phyloP scores from a whole-genome alignment of 2,888 invertebrate species.

The Morpho achilles region DNA sequence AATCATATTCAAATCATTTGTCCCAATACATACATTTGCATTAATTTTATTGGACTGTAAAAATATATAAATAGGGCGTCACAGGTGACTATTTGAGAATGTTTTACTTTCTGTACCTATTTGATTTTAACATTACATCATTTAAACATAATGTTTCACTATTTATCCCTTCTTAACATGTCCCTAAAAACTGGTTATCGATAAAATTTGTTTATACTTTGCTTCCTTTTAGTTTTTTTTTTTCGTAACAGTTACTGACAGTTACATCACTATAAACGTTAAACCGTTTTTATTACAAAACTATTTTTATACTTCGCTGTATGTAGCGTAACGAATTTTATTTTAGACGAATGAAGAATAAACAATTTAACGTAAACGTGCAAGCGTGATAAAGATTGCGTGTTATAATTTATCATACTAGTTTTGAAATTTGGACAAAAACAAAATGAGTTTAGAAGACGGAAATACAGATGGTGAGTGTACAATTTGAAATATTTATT shows the following conservation, averaged over 20 bases:
- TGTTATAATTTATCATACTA: slow-evolving; percentile 10
- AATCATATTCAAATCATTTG: too few relatives aligned
- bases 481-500: slow-evolving; percentile 37
- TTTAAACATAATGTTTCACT: too few relatives aligned
- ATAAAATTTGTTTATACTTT: too few relatives aligned
- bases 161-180: too few relatives aligned
- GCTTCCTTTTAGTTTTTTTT: too few relatives aligned
- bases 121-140: too few relatives aligned
- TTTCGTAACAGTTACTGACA: slow-evolving; percentile 1
- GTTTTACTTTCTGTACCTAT: too few relatives aligned
- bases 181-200: too few relatives aligned
- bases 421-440: slow-evolving; percentile 25
- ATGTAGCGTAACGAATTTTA: slow-evolving; percentile 53
- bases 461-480: slow-evolving; percentile 56
- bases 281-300: slow-evolving; percentile 47
- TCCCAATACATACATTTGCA: too few relatives aligned
- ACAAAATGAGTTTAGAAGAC: slow-evolving; percentile 55
- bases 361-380: slow-evolving; percentile 49
- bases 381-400: slow-evolving; percentile 35
- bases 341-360: slow-evolving; percentile 52
- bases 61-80: too few relatives aligned
- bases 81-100: too few relatives aligned
- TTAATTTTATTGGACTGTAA: too few relatives aligned
- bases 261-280: slow-evolving; percentile 28
- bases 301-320: slow-evolving; percentile 52